phyloP scores from a whole-genome alignment of 2,797 vertebrate species.

The Peromyscus eremicus region DNA sequence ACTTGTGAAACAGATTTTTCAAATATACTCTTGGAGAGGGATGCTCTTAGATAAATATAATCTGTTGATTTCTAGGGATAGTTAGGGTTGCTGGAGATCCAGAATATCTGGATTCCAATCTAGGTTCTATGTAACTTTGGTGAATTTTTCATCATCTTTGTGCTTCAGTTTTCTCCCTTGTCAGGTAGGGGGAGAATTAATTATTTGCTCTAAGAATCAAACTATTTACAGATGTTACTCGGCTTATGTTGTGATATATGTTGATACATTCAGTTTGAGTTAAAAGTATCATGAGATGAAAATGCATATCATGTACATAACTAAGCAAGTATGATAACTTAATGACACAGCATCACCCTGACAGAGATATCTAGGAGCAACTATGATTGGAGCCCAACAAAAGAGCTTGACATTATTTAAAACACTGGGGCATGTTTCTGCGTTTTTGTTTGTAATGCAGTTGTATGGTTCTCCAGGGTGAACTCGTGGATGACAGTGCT shows the following conservation, averaged over 20 bases:
- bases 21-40: neutral
- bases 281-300: neutral
- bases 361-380: neutral
- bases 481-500: neutral
- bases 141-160: neutral
- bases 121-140: neutral
- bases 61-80: constrained; percentile 6
- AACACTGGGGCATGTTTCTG: neutral
- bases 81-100: neutral
- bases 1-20: constrained; percentile 13
- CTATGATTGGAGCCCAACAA: neutral
- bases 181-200: neutral
- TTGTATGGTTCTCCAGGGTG: neutral
- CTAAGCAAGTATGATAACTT: neutral
- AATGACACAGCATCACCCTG: neutral
- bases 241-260: neutral
- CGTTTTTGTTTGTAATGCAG: neutral
- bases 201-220: neutral
- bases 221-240: neutral
- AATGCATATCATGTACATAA: neutral
- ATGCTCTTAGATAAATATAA: neutral
- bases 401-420: neutral
- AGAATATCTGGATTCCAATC: neutral
- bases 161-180: neutral
- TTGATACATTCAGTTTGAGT: neutral